These are phyloP conservation scores for Drosophila maculinotata DNA, from an alignment of 2,888 invertebrate species.

Conservation along the genomic window DNA sequence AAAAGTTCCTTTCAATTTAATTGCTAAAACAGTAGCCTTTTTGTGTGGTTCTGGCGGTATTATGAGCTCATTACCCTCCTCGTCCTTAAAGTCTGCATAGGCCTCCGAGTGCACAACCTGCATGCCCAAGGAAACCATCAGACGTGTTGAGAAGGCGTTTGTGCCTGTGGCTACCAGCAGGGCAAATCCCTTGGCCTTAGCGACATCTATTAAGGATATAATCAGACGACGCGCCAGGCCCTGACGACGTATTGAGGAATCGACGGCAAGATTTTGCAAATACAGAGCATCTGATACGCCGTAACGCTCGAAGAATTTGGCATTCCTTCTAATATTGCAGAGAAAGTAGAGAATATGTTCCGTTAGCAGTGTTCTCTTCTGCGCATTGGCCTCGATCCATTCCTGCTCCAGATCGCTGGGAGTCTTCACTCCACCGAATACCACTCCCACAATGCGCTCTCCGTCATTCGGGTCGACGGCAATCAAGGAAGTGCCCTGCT, in stretches of 20 bases:
- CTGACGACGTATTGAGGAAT: background rate
- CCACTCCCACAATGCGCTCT: background rate
- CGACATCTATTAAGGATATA: background rate
- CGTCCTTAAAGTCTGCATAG: background rate
- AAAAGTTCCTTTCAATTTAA: background rate
- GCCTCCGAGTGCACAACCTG: background rate
- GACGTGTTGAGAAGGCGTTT: background rate
- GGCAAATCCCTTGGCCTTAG: background rate
- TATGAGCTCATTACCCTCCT: background rate
- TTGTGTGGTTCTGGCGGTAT: background rate
- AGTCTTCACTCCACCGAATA: background rate
- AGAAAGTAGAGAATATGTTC: slow-evolving; percentile 3
- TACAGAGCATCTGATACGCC: background rate
- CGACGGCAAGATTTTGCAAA: background rate
- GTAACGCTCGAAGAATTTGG: background rate
- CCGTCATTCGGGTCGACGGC: background rate
- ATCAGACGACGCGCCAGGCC: background rate
- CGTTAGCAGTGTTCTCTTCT: background rate
- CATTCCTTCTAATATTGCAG: slow-evolving; percentile 1
- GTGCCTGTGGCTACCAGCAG: background rate
- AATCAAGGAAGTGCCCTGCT: background rate
- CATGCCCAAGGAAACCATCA: background rate
- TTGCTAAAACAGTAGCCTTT: background rate
- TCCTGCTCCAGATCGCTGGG: background rate
- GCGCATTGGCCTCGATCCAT: background rate